Evolutionary conservation across 2,888 invertebrate genomes (phyloP).

Genomic region (Sarcophaga subvicina): DNA sequence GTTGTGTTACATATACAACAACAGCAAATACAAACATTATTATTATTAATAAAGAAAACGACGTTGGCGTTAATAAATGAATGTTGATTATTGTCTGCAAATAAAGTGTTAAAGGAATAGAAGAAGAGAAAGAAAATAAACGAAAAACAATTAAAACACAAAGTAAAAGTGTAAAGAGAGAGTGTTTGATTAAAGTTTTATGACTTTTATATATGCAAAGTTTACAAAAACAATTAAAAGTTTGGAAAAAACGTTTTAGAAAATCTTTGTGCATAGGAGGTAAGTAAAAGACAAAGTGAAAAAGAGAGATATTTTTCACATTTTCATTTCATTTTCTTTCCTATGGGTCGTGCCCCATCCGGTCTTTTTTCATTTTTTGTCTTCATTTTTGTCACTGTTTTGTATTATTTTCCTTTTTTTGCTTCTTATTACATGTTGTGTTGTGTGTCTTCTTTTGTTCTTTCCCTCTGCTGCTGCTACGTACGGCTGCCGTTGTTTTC

Average conservation of each 20-base stretch:
- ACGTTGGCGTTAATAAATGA: conserved; percentile 53
- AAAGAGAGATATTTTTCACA: background rate
- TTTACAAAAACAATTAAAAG: conserved; percentile 60
- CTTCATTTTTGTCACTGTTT: background rate
- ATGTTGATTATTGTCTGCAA: conserved; percentile 41
- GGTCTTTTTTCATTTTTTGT: conserved; percentile 46
- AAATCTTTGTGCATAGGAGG: conserved; percentile 63
- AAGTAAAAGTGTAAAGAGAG: conserved; percentile 9
- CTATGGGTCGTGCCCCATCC: conserved; percentile 67
- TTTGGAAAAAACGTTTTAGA: conserved; percentile 61
- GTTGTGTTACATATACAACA: conserved; percentile 35
- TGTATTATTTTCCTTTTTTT: conserved; percentile 20
- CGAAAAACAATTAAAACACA: conserved; percentile 1
- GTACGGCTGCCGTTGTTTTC: background rate
- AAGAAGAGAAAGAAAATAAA: conserved; percentile 6
- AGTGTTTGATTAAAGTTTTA: conserved; percentile 2
- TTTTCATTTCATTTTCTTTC: conserved; percentile 21
- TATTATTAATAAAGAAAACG: background rate
- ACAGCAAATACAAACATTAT: background rate
- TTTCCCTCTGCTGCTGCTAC: conserved; percentile 31
- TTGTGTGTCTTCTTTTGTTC: conserved; percentile 30
- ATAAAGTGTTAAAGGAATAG: conserved; percentile 35
- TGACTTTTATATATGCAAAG: conserved; percentile 57
- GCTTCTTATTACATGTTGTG: conserved; percentile 48
- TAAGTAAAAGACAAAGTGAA: conserved; percentile 8